Evolutionary conservation across 2,888 invertebrate species (phyloP), one percentile per base, ranked within the genome.

Genomic region (Dryocosmus kuriphilus): DNA sequence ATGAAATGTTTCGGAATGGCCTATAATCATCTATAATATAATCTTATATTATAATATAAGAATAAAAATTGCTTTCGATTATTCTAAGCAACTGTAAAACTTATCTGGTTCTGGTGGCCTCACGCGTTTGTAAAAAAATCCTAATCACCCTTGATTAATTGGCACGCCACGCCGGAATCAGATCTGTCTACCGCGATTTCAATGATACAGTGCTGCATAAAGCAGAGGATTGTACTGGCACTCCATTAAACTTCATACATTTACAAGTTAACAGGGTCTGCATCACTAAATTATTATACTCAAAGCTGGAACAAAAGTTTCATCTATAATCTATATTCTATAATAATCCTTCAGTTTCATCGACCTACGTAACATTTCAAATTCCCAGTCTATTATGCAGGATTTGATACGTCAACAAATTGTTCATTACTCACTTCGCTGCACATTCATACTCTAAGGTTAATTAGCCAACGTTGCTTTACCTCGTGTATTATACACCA

Each of bases 401-500:
- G 67, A 30, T 67, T 67, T 67, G 46, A 67, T 67, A 46, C 67
- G 46, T 19, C n/a, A 30, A 46, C 9, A 46, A 67, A 51, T 67
- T 51, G 46, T 46, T 51, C 46, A 67, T 67, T 67, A 51, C 46
- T 19, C 67, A 67, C 67, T 30, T 51, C n/a, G 27, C 67, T 67
- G 67, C 27, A 67, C 67, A 51, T 67, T 67, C 46, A 67, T 67
- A n/a, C 30, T 27, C 9, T 51, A 46, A 67, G 30, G 51, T 9
- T 30, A 67, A 67, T 67, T 27, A 67, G 19, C n/a, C 27, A 7
- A 51, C 19, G 19, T 46, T 67, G 30, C 27, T 41, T 27, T 27
- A 27, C 46, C 24, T 46, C 14, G 32, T n/a, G 24, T 41, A 27
- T 19, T 19, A 24, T 27, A 41, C 41, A 27, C 24, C 11, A 57